Conservation (phyloP, 1,140 invertebrate genomes). For the Agrilus planipennis region DNA sequence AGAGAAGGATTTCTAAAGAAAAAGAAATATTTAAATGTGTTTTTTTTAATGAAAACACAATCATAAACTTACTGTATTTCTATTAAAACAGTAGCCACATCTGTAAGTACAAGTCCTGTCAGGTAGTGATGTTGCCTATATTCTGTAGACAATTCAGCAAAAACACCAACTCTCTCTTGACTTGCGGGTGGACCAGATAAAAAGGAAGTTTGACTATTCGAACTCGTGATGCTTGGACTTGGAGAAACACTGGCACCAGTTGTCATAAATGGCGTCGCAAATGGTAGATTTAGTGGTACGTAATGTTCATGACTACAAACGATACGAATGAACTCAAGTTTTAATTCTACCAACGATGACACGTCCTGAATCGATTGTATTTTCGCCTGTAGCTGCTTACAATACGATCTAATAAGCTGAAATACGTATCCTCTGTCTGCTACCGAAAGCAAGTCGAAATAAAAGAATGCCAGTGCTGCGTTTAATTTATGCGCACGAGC, state of each 20-base stretch:
- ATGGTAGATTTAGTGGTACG: conserved; percentile 76
- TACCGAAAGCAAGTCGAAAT: conserved; percentile 77
- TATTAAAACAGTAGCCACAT: conserved; percentile 63
- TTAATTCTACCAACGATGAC: conserved; percentile 37
- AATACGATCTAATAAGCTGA: conserved; percentile 54
- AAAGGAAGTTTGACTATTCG: conserved; percentile 39
- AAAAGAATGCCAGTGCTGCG: conserved; percentile 81
- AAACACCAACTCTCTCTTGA: conserved; percentile 39
- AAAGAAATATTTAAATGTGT: not conserved
- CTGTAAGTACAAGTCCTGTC: conserved; percentile 74
- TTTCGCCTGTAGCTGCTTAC: conserved; percentile 67
- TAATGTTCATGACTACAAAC: conserved; percentile 93
- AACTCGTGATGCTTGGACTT: conserved; percentile 41
- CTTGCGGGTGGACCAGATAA: conserved; percentile 37
- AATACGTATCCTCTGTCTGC: conserved; percentile 81
- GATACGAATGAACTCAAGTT: conserved; percentile 85
- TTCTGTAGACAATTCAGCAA: conserved; percentile 68
- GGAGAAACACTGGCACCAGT: conserved; percentile 52
- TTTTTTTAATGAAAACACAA: conserved; percentile 1
- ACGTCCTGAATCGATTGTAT: conserved; percentile 39
- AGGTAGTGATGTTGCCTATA: conserved; percentile 87
- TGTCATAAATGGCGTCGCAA: conserved; percentile 54
- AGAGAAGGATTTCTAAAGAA: conserved; percentile 57
- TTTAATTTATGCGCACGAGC: conserved; percentile 66
- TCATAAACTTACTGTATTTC: conserved; percentile 55